phyloP scores from a whole-genome alignment of 2,113 vertebrate species.

The Gambusia affinis region DNA sequence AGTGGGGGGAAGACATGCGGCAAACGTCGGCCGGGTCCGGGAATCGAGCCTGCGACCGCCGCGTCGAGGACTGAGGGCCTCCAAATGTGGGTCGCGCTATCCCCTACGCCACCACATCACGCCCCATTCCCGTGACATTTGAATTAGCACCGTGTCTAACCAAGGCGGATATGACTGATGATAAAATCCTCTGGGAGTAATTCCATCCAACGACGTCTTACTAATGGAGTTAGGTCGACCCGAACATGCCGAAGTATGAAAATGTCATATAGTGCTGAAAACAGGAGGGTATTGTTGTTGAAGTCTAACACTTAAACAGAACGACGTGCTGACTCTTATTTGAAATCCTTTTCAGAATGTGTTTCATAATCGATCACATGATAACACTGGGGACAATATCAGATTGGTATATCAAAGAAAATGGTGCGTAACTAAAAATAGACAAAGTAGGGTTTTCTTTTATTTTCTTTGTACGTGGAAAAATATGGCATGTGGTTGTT shows the following conservation, averaged over 20 bases:
- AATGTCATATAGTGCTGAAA: not conserved
- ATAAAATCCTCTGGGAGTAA: constrained; percentile 1
- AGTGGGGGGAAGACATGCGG: no score
- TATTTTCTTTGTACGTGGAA: not conserved
- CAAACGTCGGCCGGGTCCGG: no score
- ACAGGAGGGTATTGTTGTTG: not conserved
- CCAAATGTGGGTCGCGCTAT: no score
- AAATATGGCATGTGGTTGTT: not conserved
- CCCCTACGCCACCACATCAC: no score
- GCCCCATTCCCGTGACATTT: not conserved
- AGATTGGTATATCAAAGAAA: constrained; percentile 8
- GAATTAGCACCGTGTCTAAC: not conserved
- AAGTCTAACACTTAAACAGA: not conserved
- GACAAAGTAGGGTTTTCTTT: no score
- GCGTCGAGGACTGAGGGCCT: no score
- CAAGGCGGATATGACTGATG: not conserved
- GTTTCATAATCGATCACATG: constrained; percentile 3
- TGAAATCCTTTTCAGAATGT: not conserved
- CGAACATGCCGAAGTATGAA: not conserved
- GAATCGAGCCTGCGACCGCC: no score
- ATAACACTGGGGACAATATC: constrained; percentile 6
- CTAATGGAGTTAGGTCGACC: not conserved
- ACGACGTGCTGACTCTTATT: no score
- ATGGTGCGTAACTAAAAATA: no score
- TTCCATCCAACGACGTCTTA: not conserved